These are phyloP conservation scores for Oreochromis tanganicae DNA, from an alignment of 2,113 vertebrate genomes.

Conservation along the genomic window DNA sequence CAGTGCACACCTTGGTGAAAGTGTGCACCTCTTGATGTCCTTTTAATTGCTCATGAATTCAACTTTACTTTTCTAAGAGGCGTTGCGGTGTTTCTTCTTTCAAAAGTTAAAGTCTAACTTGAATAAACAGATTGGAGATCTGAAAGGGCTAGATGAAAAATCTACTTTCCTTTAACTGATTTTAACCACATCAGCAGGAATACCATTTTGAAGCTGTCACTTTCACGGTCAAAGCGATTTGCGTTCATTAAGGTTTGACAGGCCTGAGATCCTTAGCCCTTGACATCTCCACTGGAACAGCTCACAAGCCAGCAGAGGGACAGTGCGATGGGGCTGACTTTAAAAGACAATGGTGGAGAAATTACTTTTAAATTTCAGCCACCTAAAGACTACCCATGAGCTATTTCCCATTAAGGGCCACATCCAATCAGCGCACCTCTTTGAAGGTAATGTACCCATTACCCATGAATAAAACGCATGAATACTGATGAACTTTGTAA, in stretches of 20 bases:
- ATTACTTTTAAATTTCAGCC: constrained; percentile 6
- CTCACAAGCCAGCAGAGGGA: background rate
- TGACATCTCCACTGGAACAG: background rate
- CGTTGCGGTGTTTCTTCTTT: rapidly evolving
- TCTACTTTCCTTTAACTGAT: background rate
- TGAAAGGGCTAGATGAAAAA: background rate
- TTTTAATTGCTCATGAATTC: background rate
- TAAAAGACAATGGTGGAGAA: constrained; percentile 4
- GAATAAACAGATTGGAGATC: background rate
- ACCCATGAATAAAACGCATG: constrained; percentile 49
- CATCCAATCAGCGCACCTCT: constrained; percentile 48
- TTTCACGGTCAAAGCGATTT: background rate
- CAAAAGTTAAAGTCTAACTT: background rate
- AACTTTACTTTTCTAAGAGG: background rate
- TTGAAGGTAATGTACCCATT: constrained; percentile 50
- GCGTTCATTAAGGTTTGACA: background rate
- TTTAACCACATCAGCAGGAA: background rate
- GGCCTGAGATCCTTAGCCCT: background rate
- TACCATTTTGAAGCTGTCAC: background rate
- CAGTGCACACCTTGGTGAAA: background rate
- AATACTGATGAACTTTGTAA: constrained; percentile 69
- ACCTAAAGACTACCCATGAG: constrained; percentile 24
- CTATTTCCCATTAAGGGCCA: constrained; percentile 40
- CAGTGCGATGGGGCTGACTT: background rate
- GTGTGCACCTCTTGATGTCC: background rate